Base-by-base conservation (phyloP, 2,113 vertebrate species). In the Phyllostomus discolor region DNA sequence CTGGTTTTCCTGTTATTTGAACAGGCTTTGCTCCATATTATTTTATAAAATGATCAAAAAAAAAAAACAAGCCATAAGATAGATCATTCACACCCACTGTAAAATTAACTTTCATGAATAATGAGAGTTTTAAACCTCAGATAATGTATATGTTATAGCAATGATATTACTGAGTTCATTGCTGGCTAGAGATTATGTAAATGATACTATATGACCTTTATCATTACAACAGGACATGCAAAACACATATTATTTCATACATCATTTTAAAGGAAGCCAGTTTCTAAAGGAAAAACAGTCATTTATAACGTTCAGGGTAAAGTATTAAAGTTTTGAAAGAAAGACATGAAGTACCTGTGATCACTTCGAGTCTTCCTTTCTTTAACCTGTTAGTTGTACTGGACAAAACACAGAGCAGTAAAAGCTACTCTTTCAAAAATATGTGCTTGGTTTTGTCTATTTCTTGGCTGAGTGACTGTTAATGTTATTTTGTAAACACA, bases 151-250 rank as follows among this genome's bases (percentile, higher is more conserved):
- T 98, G 98, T 98, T 98, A 98, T 98, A 98, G 96, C 97, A 98
- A 97, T 98, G 98, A 98, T 98, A 98, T 99, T 98, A 98, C 98
- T 94, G 96, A 98, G 98, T 98, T 99, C 98, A 98, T 99, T 98
- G 98, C 98, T 98, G 98, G 98, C 96, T 98, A 93, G 97, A 99
- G 99, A 98, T 99, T 99, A 99, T 99, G 99, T 99, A 99, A 99
- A 99, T 99, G 98, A 98, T 99, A 98, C 98, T 98, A 99, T 98
- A 98, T 99, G 99, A 99, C 99, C 99, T 99, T 99, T 99, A 99
- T 99, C 98, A 99, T 98, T 98, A 98, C 98, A 98, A 98, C 98
- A 99, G 98, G 98, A 99, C 99, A 98, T 98, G 98, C 98, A 98
- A 98, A 99, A 98, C 98, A 98, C 98, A 99, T 98, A 98, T 98